phyloP scores from a whole-genome alignment of 2,888 invertebrate genomes.

The Cryptocephalus primarius region DNA sequence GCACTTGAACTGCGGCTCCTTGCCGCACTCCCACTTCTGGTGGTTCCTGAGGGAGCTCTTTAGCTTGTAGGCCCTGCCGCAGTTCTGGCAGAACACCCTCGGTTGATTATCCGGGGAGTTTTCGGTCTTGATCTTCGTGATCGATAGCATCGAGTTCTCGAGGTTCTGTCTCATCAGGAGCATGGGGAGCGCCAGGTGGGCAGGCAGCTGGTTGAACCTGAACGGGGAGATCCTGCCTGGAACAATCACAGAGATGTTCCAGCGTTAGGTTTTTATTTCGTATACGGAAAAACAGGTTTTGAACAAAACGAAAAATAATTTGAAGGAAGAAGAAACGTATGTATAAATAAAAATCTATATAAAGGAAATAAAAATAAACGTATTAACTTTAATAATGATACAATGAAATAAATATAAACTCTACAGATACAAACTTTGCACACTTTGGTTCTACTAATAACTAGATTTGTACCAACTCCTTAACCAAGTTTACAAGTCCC shows the following conservation, averaged over 20 bases:
- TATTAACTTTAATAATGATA: too few relatives aligned
- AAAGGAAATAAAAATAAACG: too few relatives aligned
- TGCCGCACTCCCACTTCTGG: conserved; percentile 71
- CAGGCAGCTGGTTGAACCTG: conserved; percentile 36
- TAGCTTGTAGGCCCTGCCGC: conserved; percentile 70
- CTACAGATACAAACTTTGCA: too few relatives aligned
- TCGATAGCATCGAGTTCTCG: conserved; percentile 4
- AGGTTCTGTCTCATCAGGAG: conserved; percentile 36
- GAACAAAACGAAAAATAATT: not conserved
- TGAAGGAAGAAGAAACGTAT: too few relatives aligned
- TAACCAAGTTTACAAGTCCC: too few relatives aligned
- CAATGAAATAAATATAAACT: too few relatives aligned
- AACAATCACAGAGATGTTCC: conserved; percentile 2
- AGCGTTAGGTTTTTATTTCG: not conserved
- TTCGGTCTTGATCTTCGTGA: conserved; percentile 3
- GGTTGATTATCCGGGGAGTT: conserved; percentile 11
- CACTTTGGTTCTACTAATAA: too few relatives aligned
- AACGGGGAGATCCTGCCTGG: conserved; percentile 4
- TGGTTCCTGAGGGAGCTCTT: conserved; percentile 70
- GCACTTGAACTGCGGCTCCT: conserved; percentile 69
- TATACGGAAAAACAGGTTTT: not conserved
- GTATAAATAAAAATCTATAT: too few relatives aligned
- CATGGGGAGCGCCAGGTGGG: conserved; percentile 55
- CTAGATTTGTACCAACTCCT: too few relatives aligned
- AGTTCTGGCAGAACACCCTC: conserved; percentile 57